These are phyloP conservation scores for Megalurothrips usitatus DNA, from an alignment of 2,888 invertebrate genomes.

Conservation along the genomic window DNA sequence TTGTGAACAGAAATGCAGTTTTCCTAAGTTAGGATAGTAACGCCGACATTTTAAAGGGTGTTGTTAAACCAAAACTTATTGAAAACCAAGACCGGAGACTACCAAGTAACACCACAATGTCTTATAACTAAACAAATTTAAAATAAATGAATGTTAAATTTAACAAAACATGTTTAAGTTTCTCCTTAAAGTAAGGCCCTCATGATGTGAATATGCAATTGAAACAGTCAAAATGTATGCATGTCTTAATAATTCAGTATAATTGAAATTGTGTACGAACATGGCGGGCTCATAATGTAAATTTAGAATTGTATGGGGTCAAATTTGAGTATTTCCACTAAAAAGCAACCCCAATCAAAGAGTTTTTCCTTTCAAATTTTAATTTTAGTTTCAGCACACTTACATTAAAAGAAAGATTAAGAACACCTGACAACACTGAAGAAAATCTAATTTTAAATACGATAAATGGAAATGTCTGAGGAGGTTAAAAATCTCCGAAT, in stretches of 20 bases:
- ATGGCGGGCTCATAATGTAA: background rate
- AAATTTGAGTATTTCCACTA: background rate
- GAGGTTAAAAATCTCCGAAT: background rate
- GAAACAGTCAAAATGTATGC: constrained; percentile 12
- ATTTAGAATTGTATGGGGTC: background rate
- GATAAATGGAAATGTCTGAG: constrained; percentile 18
- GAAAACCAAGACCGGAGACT: background rate
- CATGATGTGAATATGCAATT: background rate
- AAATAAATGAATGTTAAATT: background rate
- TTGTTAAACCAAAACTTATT: background rate
- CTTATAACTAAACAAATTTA: constrained; percentile 16
- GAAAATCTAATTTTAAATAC: background rate
- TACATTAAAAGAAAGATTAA: background rate
- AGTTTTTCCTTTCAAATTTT: background rate
- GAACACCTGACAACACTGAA: background rate
- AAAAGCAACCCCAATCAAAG: background rate
- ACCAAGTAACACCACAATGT: background rate
- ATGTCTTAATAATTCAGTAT: background rate
- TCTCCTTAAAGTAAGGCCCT: constrained; percentile 4
- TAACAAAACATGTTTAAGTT: background rate
- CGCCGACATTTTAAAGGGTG: background rate
- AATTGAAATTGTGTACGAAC: background rate
- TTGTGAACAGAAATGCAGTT: constrained; percentile 24
- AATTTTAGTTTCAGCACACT: background rate
- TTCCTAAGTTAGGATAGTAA: background rate